These are phyloP conservation scores for Eulemur rufifrons DNA, from an alignment of 2,113 vertebrate species.

Conservation along the genomic window DNA sequence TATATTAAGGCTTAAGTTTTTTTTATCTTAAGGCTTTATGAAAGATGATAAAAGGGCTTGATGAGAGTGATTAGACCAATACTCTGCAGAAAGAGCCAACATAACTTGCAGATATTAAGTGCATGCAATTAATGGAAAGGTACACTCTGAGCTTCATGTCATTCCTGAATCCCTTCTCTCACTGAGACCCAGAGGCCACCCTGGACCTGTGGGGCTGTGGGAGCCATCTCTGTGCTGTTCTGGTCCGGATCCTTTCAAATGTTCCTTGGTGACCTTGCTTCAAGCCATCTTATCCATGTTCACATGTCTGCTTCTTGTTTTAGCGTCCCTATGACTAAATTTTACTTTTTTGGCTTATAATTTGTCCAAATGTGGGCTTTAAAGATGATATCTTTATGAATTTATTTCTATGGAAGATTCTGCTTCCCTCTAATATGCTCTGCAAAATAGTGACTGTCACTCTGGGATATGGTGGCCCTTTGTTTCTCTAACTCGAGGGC, in stretches of 20 bases:
- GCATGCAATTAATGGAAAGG: not conserved
- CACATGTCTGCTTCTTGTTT: not conserved
- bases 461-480: not conserved
- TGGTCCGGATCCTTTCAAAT: not conserved
- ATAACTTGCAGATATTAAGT: not conserved
- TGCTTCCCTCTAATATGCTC: not conserved
- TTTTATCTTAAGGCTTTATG: not conserved
- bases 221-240: not conserved
- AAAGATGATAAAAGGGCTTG: not conserved
- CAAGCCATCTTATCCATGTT: not conserved
- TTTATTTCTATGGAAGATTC: not conserved
- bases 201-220: not conserved
- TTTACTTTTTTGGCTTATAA: not conserved
- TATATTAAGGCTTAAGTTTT: not conserved
- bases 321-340: not conserved
- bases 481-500: not conserved
- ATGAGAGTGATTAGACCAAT: not conserved
- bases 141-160: not conserved
- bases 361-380: not conserved
- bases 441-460: not conserved
- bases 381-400: not conserved
- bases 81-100: not conserved
- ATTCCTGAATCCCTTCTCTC: not conserved
- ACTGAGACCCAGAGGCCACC: not conserved
- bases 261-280: not conserved